phyloP scores from a whole-genome alignment of 2,113 vertebrate genomes.

The Hippoglossus stenolepis region DNA sequence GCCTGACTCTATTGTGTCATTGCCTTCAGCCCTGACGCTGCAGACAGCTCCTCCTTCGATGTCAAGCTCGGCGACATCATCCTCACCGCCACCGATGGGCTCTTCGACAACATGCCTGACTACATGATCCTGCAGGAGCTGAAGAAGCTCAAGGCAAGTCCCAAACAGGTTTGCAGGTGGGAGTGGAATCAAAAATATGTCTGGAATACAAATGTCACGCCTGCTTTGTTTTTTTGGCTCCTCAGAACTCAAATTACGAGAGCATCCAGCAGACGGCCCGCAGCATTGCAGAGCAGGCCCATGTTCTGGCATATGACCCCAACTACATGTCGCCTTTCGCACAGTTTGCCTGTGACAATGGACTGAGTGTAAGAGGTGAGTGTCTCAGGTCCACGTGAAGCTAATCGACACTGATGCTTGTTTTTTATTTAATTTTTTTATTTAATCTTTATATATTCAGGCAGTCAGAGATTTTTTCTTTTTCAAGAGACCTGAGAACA shows the following conservation, averaged over 20 bases:
- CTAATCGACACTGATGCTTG: neutral
- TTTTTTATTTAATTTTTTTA: neutral
- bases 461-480: too few relatives aligned
- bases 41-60: conserved; percentile 95
- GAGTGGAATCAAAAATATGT: neutral
- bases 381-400: neutral
- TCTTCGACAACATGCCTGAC: conserved; percentile 99
- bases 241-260: conserved; percentile 96
- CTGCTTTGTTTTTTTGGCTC: conserved; percentile 3
- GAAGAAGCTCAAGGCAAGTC: conserved; percentile 93
- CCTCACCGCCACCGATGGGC: conserved; percentile 95
- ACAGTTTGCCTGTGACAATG: conserved; percentile 98
- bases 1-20: conserved; percentile 4
- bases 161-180: neutral
- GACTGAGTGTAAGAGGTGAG: conserved; percentile 96
- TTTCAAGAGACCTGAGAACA: too few relatives aligned
- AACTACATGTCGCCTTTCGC: conserved; percentile 99
- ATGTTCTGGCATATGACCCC: conserved; percentile 96
- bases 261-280: conserved; percentile 95
- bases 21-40: conserved; percentile 90
- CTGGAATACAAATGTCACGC: neutral
- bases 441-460: neutral
- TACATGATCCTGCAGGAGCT: conserved; percentile 99
- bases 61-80: conserved; percentile 99
- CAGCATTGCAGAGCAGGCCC: conserved; percentile 97